Evolutionary conservation across 2,888 invertebrate species (phyloP).

Genomic region (Sphaerophoria taeniata): DNA sequence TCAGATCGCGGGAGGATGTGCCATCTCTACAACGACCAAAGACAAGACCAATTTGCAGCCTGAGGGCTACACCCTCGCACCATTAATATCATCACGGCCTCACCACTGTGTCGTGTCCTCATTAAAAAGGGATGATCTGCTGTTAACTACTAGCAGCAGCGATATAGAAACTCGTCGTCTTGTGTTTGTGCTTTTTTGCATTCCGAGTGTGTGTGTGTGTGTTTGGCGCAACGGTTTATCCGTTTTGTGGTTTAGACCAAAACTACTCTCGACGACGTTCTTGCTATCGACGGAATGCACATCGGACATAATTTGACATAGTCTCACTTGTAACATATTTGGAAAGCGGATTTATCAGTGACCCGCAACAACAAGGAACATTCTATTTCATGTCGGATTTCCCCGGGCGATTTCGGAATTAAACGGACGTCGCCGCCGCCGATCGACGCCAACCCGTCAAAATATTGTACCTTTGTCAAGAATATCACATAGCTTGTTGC

Average conservation of each 20-base stretch:
- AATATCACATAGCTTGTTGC: constrained; percentile 65
- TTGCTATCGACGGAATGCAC: constrained; percentile 70
- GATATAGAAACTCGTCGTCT: neutral
- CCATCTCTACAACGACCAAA: constrained; percentile 46
- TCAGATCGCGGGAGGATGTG: constrained; percentile 69
- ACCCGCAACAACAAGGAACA: constrained; percentile 63
- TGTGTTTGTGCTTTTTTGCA: constrained; percentile 35
- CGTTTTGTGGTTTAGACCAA: constrained; percentile 73
- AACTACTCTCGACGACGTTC: constrained; percentile 66
- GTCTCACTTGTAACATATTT: constrained; percentile 40
- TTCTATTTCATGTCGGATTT: constrained; percentile 58
- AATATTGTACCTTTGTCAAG: constrained; percentile 25
- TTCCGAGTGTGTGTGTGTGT: constrained; percentile 37
- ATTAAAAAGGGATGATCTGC: constrained; percentile 72
- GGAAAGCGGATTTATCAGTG: constrained; percentile 54
- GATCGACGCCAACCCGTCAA: too few relatives aligned
- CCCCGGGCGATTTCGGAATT: constrained; percentile 59
- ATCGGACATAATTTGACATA: constrained; percentile 67
- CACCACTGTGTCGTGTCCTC: constrained; percentile 41
- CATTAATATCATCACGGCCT: constrained; percentile 15
- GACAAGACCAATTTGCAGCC: constrained; percentile 61
- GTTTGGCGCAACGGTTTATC: constrained; percentile 70
- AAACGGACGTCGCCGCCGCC: constrained; percentile 2
- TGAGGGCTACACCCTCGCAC: constrained; percentile 62
- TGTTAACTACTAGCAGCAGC: constrained; percentile 50